A percentile compares a stretch with the other conserved stretches of the same genome.
Conservation (phyloP, 2,888 invertebrate genomes). For the Hydroisotoma schaefferi region DNA sequence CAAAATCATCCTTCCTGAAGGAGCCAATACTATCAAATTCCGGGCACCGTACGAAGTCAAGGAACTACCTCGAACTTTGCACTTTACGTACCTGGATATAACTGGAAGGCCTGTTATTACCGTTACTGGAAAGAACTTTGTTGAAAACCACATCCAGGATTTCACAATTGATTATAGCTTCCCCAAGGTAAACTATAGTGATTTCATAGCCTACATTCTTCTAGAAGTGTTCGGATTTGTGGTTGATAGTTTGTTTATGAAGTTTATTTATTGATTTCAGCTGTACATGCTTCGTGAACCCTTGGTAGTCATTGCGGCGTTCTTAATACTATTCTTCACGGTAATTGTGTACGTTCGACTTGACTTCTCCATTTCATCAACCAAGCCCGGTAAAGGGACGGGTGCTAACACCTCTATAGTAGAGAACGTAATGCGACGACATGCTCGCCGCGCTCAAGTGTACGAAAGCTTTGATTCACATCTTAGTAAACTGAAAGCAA, state of each 20-base stretch:
- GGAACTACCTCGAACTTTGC: constrained; percentile 68
- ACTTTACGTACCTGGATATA: constrained; percentile 92
- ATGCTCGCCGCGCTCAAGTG: constrained; percentile 60
- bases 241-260: not conserved
- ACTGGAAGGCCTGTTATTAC: constrained; percentile 85
- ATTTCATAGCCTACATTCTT: not conserved
- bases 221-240: not conserved
- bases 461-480: constrained; percentile 63
- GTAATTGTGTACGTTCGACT: constrained; percentile 92
- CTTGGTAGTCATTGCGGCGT: constrained; percentile 77
- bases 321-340: constrained; percentile 82
- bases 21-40: constrained; percentile 75
- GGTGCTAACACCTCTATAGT: constrained; percentile 50
- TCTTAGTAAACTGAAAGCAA: constrained; percentile 60
- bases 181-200: constrained; percentile 53
- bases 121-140: constrained; percentile 77
- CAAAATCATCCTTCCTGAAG: constrained; percentile 90
- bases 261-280: constrained; percentile 70
- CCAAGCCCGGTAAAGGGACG: constrained; percentile 18
- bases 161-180: constrained; percentile 58
- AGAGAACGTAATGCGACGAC: constrained; percentile 60
- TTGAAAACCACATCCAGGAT: constrained; percentile 94
- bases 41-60: constrained; percentile 76
- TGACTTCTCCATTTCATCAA: constrained; percentile 80
- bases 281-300: constrained; percentile 89